These are phyloP conservation scores for Alectoris magna DNA, from an alignment of 2,797 vertebrate species.

Conservation along the genomic window DNA sequence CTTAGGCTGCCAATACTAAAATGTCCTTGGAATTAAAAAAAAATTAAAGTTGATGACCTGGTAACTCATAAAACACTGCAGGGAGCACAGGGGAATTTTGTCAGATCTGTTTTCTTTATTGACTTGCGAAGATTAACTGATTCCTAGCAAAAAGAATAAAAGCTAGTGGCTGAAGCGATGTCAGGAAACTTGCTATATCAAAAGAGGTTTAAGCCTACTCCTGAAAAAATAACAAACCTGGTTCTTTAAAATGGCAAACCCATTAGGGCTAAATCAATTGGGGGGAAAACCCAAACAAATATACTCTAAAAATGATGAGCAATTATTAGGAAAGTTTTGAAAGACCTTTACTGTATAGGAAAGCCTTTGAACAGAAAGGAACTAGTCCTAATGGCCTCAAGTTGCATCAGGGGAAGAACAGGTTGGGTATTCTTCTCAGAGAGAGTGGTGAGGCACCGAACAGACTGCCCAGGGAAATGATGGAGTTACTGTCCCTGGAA, in stretches of 20 bases:
- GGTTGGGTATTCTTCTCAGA: neutral
- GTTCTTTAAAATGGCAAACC: neutral
- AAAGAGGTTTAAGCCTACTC: neutral
- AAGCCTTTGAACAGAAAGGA: neutral
- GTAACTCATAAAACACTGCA: neutral
- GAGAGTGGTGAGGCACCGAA: neutral
- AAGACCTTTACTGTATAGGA: neutral
- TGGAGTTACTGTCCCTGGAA: no score
- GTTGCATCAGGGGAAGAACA: neutral
- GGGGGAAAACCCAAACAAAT: neutral
- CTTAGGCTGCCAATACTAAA: conserved; percentile 3
- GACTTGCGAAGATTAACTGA: neutral
- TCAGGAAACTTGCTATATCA: neutral
- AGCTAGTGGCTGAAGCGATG: neutral
- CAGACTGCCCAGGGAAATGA: neutral
- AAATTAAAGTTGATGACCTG: neutral
- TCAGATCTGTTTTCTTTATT: neutral
- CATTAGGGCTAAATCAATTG: neutral
- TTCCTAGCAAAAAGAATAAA: neutral
- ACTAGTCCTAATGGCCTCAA: neutral
- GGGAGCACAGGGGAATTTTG: neutral
- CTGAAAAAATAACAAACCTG: neutral
- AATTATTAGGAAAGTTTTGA: neutral
- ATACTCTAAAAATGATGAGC: neutral
- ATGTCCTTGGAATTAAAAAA: conserved; percentile 1